Conservation (phyloP, 2,888 invertebrate species). For the Dryadula phaetusa region DNA sequence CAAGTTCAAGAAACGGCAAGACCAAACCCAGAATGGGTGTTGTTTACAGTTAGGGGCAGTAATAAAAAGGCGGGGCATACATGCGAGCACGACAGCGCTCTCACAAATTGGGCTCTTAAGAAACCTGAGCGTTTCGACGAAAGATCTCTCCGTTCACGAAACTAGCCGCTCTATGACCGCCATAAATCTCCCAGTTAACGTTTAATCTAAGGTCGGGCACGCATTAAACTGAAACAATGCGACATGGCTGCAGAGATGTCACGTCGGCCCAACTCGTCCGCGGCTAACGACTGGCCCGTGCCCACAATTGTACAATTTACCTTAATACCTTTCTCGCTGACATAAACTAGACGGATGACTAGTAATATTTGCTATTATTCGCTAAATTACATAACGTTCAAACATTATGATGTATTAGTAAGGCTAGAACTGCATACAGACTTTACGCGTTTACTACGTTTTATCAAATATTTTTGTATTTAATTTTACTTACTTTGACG, state of each 20-base stretch:
- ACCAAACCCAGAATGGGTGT: slow-evolving; percentile 70
- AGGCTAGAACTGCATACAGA: slow-evolving; percentile 41
- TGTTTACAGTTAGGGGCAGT: slow-evolving; percentile 81
- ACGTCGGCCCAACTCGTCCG: slow-evolving; percentile 60
- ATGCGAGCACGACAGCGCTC: slow-evolving; percentile 74
- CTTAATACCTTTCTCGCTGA: slow-evolving; percentile 75
- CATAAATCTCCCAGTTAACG: slow-evolving; percentile 76
- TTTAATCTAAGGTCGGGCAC: slow-evolving; percentile 78
- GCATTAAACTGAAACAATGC: slow-evolving; percentile 80
- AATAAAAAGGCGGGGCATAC: slow-evolving; percentile 82
- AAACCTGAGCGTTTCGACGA: slow-evolving; percentile 79
- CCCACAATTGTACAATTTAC: slow-evolving; percentile 81
- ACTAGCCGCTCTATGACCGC: slow-evolving; percentile 70
- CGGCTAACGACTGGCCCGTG: slow-evolving; percentile 81
- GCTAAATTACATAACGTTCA: slow-evolving; percentile 74
- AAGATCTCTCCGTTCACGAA: slow-evolving; percentile 68
- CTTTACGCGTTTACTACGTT: not conserved
- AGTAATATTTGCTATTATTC: slow-evolving; percentile 75
- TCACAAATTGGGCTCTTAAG: slow-evolving; percentile 80
- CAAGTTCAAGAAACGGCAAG: slow-evolving; percentile 42
- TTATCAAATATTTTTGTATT: slow-evolving; percentile 25
- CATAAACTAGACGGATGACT: slow-evolving; percentile 76
- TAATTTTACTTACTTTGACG: slow-evolving; percentile 24
- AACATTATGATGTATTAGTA: slow-evolving; percentile 73
- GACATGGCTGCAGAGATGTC: slow-evolving; percentile 69